phyloP scores from a whole-genome alignment of 2,888 invertebrate species.

The Thera obeliscata region DNA sequence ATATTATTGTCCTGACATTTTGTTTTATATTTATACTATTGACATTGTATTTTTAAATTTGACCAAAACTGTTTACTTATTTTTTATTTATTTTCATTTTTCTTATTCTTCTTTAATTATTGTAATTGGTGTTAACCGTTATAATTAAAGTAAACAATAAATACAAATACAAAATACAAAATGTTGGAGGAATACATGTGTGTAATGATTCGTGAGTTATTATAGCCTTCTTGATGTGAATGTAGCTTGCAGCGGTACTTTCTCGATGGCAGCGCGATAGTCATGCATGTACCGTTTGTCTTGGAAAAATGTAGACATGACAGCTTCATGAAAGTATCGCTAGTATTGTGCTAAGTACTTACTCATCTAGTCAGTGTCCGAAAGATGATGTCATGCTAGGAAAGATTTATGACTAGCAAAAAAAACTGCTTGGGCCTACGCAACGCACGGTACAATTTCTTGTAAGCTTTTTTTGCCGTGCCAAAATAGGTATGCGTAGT shows the following conservation, averaged over 20 bases:
- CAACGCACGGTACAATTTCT: slow-evolving; percentile 38
- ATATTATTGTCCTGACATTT: too few species aligned
- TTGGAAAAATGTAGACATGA: slow-evolving; percentile 57
- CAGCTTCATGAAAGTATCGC: slow-evolving; percentile 69
- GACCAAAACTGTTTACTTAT: too few species aligned
- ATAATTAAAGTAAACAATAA: too few species aligned
- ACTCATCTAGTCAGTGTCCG: slow-evolving; percentile 23
- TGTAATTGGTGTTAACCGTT: too few species aligned
- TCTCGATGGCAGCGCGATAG: slow-evolving; percentile 54
- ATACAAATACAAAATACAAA: too few species aligned
- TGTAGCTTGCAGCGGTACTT: slow-evolving; percentile 73
- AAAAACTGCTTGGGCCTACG: slow-evolving; percentile 39
- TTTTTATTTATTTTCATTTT: too few species aligned
- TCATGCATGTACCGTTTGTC: slow-evolving; percentile 62
- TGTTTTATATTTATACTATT: too few species aligned
- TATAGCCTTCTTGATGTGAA: slow-evolving; percentile 41
- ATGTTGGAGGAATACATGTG: slow-evolving; percentile 27
- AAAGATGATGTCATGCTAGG: slow-evolving; percentile 30
- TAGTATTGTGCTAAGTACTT: slow-evolving; percentile 35
- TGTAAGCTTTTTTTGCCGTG: slow-evolving; percentile 46
- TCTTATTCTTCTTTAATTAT: too few species aligned
- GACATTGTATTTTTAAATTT: too few species aligned
- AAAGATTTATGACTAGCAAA: slow-evolving; percentile 38
- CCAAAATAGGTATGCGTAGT: slow-evolving; percentile 46
- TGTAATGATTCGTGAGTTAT: slow-evolving; percentile 26